Evolutionary conservation across 2,113 vertebrate genomes (phyloP), one percentile per base, ranked within the genome.

Genomic region (Melanocharis versteri): DNA sequence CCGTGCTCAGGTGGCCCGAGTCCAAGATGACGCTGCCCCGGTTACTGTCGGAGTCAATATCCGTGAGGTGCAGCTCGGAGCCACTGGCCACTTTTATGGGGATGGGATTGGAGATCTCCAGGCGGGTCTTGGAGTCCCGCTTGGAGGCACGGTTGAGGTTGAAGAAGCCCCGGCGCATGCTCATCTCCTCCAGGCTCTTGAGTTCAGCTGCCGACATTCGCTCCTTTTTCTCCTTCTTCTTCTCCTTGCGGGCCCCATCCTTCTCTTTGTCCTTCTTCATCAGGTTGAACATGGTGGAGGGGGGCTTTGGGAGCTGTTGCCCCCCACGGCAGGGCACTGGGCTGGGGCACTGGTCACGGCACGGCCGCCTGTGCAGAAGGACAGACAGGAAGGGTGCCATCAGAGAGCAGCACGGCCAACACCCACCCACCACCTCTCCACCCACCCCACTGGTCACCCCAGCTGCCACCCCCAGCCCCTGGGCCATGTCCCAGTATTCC

Each of bases 201-300:
- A 99, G 98, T 96, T 99, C 99, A 0, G 99, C 99, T 0, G 98
- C 98, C 0, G 99, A 99, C 99, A 99, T 99, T 13, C 99, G 97
- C 75, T 99, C 99, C 93, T 99, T 99, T 89, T 99, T 99, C 45
- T 99, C 99, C 90, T 99, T 99, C 85, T 99, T 99, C 96, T 99
- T 99, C 83, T 99, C 99, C 91, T 99, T 99, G 61, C 98, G 88
- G 50, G 97, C 91, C 12, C 98, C 98, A 97, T 99, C 96, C 96
- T 97, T 96, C 83, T 99, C 99, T 93, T 98, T 98, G 95, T 99
- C 99, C 94, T 99, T 99, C 95, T 99, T 99, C 76, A 99, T 99
- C 80, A 99, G 92, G 95, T 99, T 98, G 97, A 99, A 99, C 98
- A 98, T 98, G 95, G 92, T 85, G 93, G 80, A 39, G 42, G 13